phyloP scores from a whole-genome alignment of 2,113 vertebrate genomes.

The Pogona vitticeps region DNA sequence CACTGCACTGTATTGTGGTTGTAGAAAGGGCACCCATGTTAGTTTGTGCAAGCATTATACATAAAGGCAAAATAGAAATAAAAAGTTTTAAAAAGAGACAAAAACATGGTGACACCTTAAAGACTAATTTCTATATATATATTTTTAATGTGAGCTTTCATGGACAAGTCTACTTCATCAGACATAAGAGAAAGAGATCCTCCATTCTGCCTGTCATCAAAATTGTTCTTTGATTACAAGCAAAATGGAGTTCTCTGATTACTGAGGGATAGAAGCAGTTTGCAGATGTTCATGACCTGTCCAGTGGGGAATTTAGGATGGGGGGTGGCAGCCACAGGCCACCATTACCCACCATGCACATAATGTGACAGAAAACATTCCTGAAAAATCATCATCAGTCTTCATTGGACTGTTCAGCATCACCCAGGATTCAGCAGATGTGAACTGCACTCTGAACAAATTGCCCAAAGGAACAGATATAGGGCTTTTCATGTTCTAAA shows the following conservation, averaged over 20 bases:
- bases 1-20: no score
- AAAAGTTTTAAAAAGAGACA: no score
- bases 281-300: conserved; percentile 26
- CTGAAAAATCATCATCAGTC: conserved; percentile 56
- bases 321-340: background rate
- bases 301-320: conserved; percentile 13
- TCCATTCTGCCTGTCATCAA: no score
- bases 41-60: no score
- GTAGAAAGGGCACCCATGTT: no score
- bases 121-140: no score
- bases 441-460: conserved; percentile 63
- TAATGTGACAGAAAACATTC: conserved; percentile 32
- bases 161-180: no score
- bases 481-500: conserved; percentile 63
- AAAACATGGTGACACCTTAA: no score
- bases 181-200: no score
- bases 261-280: conserved; percentile 35
- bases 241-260: conserved; percentile 21
- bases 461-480: conserved; percentile 60
- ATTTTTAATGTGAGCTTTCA: no score
- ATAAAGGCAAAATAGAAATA: no score
- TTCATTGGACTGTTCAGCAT: conserved; percentile 64
- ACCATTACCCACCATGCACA: conserved; percentile 26
- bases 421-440: conserved; percentile 61
- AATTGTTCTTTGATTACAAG: conserved; percentile 2